A percentile compares a stretch with the other conserved stretches of the same genome.
Evolutionary conservation across 2,888 invertebrate species (phyloP).

Genomic region (Phalangium opilio): DNA sequence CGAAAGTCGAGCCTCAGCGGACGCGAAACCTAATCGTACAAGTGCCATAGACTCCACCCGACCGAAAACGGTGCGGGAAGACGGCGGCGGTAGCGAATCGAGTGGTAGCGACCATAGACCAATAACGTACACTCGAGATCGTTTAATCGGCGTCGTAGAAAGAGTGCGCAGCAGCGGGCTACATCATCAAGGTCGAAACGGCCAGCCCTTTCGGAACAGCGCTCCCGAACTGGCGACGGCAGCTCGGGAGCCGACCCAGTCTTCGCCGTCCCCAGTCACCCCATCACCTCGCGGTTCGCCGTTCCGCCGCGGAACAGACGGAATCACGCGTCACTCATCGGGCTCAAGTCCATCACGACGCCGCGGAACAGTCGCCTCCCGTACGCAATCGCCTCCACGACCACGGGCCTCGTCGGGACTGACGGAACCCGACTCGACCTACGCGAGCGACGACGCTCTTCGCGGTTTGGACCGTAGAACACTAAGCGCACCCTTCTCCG

Average conservation of each 20-base stretch:
- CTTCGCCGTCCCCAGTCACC: constrained; percentile 6
- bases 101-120: constrained; percentile 9
- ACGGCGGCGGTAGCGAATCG: neutral
- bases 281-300: neutral
- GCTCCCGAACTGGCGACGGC: constrained; percentile 17
- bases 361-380: no score
- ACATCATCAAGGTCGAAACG: constrained; percentile 2
- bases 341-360: no score
- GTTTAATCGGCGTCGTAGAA: constrained; percentile 24
- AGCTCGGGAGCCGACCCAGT: constrained; percentile 2
- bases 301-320: no score
- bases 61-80: neutral
- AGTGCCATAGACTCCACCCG: neutral
- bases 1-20: no score
- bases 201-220: constrained; percentile 10
- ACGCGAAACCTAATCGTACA: neutral
- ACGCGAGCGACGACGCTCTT: neutral
- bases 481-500: constrained; percentile 8
- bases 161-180: constrained; percentile 23
- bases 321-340: neutral
- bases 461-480: constrained; percentile 1
- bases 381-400: no score
- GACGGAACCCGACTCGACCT: constrained; percentile 7
- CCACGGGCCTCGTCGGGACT: no score
- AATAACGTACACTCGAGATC: constrained; percentile 25